phyloP scores from a whole-genome alignment of 2,797 vertebrate species.

The Lacerta viridis region DNA sequence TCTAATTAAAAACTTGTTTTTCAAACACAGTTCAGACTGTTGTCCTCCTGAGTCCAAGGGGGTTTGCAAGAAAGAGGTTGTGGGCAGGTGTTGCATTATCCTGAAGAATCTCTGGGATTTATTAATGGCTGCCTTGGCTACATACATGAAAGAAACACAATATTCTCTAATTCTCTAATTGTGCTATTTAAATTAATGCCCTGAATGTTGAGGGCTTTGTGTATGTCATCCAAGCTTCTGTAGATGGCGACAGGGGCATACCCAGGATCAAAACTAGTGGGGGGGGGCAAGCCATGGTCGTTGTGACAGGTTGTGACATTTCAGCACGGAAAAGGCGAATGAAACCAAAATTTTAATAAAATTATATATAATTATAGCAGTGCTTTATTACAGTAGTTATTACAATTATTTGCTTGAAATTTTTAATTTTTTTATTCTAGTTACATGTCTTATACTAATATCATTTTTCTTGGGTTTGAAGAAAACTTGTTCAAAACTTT shows the following conservation, averaged over 20 bases:
- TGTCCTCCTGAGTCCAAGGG: slow-evolving; percentile 51
- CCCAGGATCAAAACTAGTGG: no score
- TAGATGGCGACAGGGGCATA: not conserved
- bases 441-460: no score
- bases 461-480: no score
- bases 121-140: slow-evolving; percentile 40
- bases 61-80: slow-evolving; percentile 41
- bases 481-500: no score
- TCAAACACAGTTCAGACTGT: slow-evolving; percentile 57
- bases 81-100: slow-evolving; percentile 22
- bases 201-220: not conserved
- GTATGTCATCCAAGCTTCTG: not conserved
- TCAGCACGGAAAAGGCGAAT: no score
- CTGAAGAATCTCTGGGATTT: slow-evolving; percentile 8
- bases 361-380: no score
- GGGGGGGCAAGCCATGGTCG: no score
- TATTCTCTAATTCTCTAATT: slow-evolving; percentile 52
- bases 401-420: no score
- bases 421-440: no score
- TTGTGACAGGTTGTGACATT: no score
- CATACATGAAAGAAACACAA: slow-evolving; percentile 56
- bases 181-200: slow-evolving; percentile 44
- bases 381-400: no score
- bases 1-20: slow-evolving; percentile 74
- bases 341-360: no score